These are phyloP conservation scores for Charaxes varanes DNA, from an alignment of 1,140 invertebrate genomes.

Conservation along the genomic window DNA sequence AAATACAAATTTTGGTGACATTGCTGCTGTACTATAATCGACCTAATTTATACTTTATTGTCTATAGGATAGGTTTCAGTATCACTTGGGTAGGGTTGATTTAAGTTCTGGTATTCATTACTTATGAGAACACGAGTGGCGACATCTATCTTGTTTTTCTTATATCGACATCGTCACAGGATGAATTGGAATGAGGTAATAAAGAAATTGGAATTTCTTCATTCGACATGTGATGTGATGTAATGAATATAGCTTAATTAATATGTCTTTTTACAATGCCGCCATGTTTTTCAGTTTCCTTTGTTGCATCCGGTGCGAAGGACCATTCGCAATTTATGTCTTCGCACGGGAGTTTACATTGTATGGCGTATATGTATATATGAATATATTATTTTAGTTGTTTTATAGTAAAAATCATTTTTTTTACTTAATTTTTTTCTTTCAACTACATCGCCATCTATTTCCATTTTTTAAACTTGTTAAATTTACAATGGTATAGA, in stretches of 20 bases:
- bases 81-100: slow-evolving; percentile 1
- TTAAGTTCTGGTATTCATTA: slow-evolving; percentile 6
- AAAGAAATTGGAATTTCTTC: slow-evolving; percentile 53
- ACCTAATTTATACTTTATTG: slow-evolving; percentile 4
- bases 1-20: slow-evolving; percentile 13
- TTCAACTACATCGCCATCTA: too few species aligned
- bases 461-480: too few species aligned
- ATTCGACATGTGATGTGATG: slow-evolving; percentile 20
- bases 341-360: too few species aligned
- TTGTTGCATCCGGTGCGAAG: slow-evolving; percentile 7
- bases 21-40: background rate
- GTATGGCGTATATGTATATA: too few species aligned
- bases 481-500: too few species aligned
- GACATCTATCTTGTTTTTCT: slow-evolving; percentile 56
- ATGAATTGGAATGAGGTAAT: slow-evolving; percentile 53
- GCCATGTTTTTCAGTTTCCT: slow-evolving; percentile 5
- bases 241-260: slow-evolving; percentile 48
- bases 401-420: too few species aligned
- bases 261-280: slow-evolving; percentile 29
- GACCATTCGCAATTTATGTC: slow-evolving; percentile 2
- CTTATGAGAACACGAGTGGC: slow-evolving; percentile 29
- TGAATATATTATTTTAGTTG: too few species aligned
- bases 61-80: background rate
- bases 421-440: too few species aligned
- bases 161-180: slow-evolving; percentile 36